Percentiles rank a stretch among this genome's conserved stretches.
Conservation (phyloP, 2,113 vertebrate genomes). For the Salvelinus alpinus region DNA sequence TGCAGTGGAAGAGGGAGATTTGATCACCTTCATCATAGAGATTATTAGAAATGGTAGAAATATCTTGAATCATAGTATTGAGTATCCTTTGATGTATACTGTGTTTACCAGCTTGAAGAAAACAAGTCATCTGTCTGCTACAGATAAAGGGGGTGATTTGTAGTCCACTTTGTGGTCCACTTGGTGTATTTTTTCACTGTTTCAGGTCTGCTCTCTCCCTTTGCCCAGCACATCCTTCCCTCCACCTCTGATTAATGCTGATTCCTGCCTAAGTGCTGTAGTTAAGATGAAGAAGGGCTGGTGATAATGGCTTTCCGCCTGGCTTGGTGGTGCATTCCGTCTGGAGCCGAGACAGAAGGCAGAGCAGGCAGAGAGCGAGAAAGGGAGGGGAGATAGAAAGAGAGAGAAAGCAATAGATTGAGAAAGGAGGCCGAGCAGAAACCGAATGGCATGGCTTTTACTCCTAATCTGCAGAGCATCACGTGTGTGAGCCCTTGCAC, state of each 20-base stretch:
- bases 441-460: not conserved
- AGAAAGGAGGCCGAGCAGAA: not conserved
- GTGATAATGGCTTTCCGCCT: slow-evolving; percentile 51
- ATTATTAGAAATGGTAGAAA: too few species aligned
- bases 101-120: slow-evolving; percentile 60
- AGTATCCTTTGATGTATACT: slow-evolving; percentile 63
- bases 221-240: not conserved
- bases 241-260: slow-evolving; percentile 49
- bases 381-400: not conserved
- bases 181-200: slow-evolving; percentile 28
- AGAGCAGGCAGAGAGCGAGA: not conserved
- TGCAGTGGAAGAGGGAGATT: slow-evolving; percentile 49
- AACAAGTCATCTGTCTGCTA: slow-evolving; percentile 61
- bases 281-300: slow-evolving; percentile 56
- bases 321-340: slow-evolving; percentile 31
- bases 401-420: not conserved
- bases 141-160: slow-evolving; percentile 65
- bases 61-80: slow-evolving; percentile 48
- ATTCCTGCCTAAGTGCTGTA: slow-evolving; percentile 46
- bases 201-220: not conserved
- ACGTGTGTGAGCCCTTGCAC: not conserved
- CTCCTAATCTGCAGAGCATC: not conserved
- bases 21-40: too few species aligned
- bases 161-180: slow-evolving; percentile 48
- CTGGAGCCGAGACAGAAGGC: slow-evolving; percentile 25